Evolutionary conservation across 2,888 invertebrate genomes (phyloP), one percentile per base, ranked within the genome.

Genomic region (Oligia latruncula): DNA sequence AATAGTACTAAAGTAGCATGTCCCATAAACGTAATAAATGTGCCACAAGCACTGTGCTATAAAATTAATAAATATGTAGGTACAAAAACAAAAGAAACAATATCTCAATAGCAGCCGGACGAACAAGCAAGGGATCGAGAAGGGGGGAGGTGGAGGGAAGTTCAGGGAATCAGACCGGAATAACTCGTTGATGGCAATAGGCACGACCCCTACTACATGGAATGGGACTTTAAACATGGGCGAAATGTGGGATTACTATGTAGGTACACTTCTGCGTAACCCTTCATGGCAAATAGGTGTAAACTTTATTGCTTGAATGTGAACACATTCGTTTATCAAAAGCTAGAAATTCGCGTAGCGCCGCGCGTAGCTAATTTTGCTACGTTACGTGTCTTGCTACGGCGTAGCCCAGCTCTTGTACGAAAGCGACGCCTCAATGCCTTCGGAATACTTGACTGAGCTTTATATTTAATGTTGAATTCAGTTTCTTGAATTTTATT

Each of bases 351-450:
- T 58, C 8, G 23, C 60, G 82, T 52, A 60, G 66, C 66, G 35
- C 58, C 9, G n/a, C 9, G 35, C 43, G 60, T 46, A 20, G 43
- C 43, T 8, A 17, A 23, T 68, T 17, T 62, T 43, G 49, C 80
- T 66, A 82, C 52, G 60, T 17, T 6, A 83, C 55, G 40, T 58
- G 17, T 4, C 35, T 17, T 40, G 46, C 83, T 80, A 83, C 80
- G 83, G 40, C 83, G 83, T 81, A 81, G 78, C 78, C 35, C 67
- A 6, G 1, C 13, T 67, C 29, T 55, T 29, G 52, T 83, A 68
- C 40, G 23, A 68, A 67, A 71, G 23, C 49, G 23, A 35, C 55
- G 62, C 35, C 58, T 65, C 20, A 65, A 65, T 23, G 64, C 58
- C 29, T 58, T 58, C n/a, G 15, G 13, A 1, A 65, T 60, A 49